Evolutionary conservation across 2,797 vertebrate genomes (phyloP).

Genomic region (Ctenosaura bakeri): DNA sequence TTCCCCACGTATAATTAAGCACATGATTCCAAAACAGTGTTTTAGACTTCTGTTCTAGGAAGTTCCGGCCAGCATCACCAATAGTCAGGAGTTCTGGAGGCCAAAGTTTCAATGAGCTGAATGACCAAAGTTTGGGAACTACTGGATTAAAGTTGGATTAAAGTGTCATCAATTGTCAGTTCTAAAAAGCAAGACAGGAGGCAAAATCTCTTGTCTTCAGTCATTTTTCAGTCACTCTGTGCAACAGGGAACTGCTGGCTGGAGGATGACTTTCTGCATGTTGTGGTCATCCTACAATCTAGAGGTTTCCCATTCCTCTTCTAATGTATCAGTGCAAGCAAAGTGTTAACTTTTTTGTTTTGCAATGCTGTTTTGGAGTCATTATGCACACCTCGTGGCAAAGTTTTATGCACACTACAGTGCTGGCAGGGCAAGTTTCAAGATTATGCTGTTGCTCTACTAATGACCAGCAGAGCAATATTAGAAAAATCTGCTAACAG

Average conservation of each 20-base stretch:
- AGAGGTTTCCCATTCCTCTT: neutral
- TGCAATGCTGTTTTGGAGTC: neutral
- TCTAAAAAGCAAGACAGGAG: neutral
- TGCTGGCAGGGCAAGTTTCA: slow-evolving; percentile 11
- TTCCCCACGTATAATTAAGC: too few relatives aligned
- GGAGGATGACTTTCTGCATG: neutral
- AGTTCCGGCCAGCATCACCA: too few relatives aligned
- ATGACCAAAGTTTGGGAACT: too few relatives aligned
- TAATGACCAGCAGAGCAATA: slow-evolving; percentile 34
- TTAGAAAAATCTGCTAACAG: slow-evolving; percentile 24
- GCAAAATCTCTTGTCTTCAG: neutral
- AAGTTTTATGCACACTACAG: slow-evolving; percentile 1
- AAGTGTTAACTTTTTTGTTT: neutral
- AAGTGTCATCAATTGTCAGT: too few relatives aligned
- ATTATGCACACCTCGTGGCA: neutral
- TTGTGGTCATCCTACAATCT: neutral
- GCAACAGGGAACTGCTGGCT: neutral
- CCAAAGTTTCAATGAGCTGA: too few relatives aligned
- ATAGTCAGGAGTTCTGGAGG: too few relatives aligned
- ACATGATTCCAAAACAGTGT: too few relatives aligned
- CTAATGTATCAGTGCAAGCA: neutral
- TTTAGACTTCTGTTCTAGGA: too few relatives aligned
- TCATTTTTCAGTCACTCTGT: too few relatives aligned
- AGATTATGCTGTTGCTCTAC: neutral
- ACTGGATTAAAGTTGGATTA: too few relatives aligned